Evolutionary conservation across 2,113 vertebrate genomes (phyloP).

Genomic region (Ictidomys tridecemlineatus): DNA sequence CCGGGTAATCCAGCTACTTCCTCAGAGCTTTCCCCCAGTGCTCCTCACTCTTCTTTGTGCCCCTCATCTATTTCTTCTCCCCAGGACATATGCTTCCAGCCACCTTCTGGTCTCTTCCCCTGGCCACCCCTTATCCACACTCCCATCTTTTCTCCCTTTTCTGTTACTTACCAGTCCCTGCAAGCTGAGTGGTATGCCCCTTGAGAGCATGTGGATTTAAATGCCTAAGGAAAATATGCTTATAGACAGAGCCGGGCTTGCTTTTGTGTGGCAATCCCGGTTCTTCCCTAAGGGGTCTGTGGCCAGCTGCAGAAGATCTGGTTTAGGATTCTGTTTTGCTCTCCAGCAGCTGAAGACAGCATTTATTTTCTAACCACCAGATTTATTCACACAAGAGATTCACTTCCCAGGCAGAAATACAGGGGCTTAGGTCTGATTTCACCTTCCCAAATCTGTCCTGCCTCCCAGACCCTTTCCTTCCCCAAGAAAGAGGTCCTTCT

Average conservation of each 20-base stretch:
- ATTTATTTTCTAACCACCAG: constrained; percentile 76
- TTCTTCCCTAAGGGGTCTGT: constrained; percentile 45
- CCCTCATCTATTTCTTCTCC: not conserved
- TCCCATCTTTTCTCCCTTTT: constrained; percentile 6
- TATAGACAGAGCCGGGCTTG: constrained; percentile 11
- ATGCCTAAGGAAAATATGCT: constrained; percentile 49
- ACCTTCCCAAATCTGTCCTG: not conserved
- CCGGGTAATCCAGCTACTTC: not conserved
- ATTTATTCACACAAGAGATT: constrained; percentile 63
- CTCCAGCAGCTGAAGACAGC: constrained; percentile 68
- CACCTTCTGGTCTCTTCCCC: not conserved
- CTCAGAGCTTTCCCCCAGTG: not conserved
- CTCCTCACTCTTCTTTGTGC: not conserved
- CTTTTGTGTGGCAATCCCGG: constrained; percentile 50
- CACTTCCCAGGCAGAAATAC: constrained; percentile 58
- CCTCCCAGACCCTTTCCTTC: not conserved
- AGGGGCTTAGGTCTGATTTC: constrained; percentile 36
- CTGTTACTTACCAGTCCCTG: not conserved
- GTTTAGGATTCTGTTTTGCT: constrained; percentile 49
- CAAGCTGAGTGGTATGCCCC: not conserved
- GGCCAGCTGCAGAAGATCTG: constrained; percentile 62
- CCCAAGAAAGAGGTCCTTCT: constrained; percentile 45
- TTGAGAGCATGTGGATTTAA: not conserved
- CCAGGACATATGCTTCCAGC: not conserved
- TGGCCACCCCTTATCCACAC: not conserved